Conservation (phyloP, 1,140 invertebrate genomes). For the Ectropis grisescens region DNA sequence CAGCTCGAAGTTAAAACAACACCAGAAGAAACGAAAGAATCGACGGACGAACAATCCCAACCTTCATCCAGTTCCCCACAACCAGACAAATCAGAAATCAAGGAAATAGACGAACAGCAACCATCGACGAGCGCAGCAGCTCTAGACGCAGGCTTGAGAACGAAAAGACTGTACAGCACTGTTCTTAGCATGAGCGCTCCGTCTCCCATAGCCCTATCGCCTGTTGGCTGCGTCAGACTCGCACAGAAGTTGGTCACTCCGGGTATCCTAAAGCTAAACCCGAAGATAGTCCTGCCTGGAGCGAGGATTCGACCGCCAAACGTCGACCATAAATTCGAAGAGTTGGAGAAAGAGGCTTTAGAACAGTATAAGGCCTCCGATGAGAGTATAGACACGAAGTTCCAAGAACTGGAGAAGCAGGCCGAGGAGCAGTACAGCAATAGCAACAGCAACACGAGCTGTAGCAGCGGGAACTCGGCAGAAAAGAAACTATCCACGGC, state of each 20-base stretch:
- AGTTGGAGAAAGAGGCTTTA: slow-evolving; percentile 62
- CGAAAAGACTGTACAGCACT: slow-evolving; percentile 57
- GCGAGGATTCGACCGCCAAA: slow-evolving; percentile 33
- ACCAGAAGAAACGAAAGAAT: slow-evolving; percentile 14
- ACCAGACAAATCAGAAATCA: slow-evolving; percentile 18
- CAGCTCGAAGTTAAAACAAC: slow-evolving; percentile 12
- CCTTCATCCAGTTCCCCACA: slow-evolving; percentile 3
- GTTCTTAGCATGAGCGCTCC: slow-evolving; percentile 54
- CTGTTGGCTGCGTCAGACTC: slow-evolving; percentile 36
- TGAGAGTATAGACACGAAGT: slow-evolving; percentile 63
- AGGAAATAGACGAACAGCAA: slow-evolving; percentile 24
- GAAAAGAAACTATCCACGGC: slow-evolving; percentile 25
- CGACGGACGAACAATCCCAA: slow-evolving; percentile 4
- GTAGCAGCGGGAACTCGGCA: slow-evolving; percentile 45
- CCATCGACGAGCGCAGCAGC: slow-evolving; percentile 41
- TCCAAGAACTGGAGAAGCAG: slow-evolving; percentile 56
- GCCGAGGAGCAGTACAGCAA: slow-evolving; percentile 63
- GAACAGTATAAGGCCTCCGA: slow-evolving; percentile 65
- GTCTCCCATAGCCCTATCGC: slow-evolving; percentile 25
- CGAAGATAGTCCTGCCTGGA: slow-evolving; percentile 40
- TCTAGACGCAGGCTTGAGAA: slow-evolving; percentile 32
- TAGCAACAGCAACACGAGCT: slow-evolving; percentile 62
- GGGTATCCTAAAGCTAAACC: slow-evolving; percentile 49
- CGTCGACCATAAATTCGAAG: slow-evolving; percentile 54
- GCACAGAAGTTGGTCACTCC: slow-evolving; percentile 47